These are phyloP conservation scores for Druceiella hillmani DNA, from an alignment of 2,888 invertebrate species.

Conservation along the genomic window DNA sequence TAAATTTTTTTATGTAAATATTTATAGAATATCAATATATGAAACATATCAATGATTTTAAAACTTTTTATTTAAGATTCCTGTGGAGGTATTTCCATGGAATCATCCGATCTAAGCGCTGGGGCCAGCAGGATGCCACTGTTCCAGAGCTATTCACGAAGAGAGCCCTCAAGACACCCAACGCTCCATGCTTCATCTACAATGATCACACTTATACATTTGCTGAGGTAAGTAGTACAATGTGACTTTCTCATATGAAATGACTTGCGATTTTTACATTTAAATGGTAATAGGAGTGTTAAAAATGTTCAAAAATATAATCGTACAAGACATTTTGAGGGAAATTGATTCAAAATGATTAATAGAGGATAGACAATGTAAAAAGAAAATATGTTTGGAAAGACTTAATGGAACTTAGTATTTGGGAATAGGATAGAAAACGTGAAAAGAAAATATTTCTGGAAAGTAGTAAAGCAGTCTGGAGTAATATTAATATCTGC, in stretches of 20 bases:
- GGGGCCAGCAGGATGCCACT: slow-evolving; percentile 53
- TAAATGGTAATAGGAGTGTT: background rate
- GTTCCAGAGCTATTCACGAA: slow-evolving; percentile 58
- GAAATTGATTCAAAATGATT: too few relatives aligned
- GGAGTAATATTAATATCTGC: too few relatives aligned
- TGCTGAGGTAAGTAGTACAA: slow-evolving; percentile 46
- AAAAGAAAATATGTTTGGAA: too few relatives aligned
- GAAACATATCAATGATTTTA: too few relatives aligned
- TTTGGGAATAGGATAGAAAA: too few relatives aligned
- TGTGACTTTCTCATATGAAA: background rate
- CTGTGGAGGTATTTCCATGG: slow-evolving; percentile 51
- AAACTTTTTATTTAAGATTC: slow-evolving; percentile 40
- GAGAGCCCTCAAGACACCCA: slow-evolving; percentile 53
- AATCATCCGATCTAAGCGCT: slow-evolving; percentile 46
- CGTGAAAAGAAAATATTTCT: too few relatives aligned
- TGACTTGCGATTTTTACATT: background rate
- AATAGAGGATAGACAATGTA: too few relatives aligned
- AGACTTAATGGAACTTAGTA: too few relatives aligned
- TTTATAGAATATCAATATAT: too few relatives aligned
- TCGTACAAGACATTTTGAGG: too few relatives aligned
- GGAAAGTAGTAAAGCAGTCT: too few relatives aligned
- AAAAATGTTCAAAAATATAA: background rate
- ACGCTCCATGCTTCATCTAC: slow-evolving; percentile 61
- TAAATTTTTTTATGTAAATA: too few relatives aligned
- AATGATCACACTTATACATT: slow-evolving; percentile 65